Percentiles rank a stretch among this genome's conserved stretches.
Evolutionary conservation across 2,797 vertebrate species (phyloP).

Genomic region (Pygocentrus nattereri): DNA sequence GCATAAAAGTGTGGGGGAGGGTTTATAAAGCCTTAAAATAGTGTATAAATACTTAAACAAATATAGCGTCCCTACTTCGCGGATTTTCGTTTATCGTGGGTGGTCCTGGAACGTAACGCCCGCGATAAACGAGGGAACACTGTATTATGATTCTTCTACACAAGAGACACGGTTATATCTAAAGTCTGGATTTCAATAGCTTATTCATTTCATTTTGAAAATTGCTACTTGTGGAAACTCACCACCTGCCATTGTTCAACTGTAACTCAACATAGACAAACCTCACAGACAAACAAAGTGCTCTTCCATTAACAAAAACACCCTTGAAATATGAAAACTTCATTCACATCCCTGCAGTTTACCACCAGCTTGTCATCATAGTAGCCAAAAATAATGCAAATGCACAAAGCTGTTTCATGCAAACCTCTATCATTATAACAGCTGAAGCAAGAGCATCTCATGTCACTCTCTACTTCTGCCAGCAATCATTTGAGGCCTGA

Average conservation of each 20-base stretch:
- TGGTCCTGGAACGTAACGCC: too few species aligned
- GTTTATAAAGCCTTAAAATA: too few species aligned
- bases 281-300: neutral
- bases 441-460: neutral
- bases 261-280: neutral
- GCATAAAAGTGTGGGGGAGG: too few species aligned
- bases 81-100: too few species aligned
- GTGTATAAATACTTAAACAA: too few species aligned
- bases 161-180: too few species aligned
- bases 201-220: neutral
- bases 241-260: neutral
- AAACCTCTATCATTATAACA: neutral
- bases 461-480: neutral
- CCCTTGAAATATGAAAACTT: neutral
- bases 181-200: neutral
- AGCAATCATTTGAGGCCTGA: neutral
- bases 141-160: too few species aligned
- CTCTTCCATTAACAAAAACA: conserved; percentile 11
- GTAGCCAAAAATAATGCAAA: neutral
- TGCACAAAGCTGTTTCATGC: neutral
- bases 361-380: neutral
- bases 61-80: too few species aligned
- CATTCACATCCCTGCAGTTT: neutral
- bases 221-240: neutral
- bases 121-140: too few species aligned